Evolutionary conservation across 2,888 invertebrate genomes (phyloP).

Genomic region (Drosophila bunnanda): DNA sequence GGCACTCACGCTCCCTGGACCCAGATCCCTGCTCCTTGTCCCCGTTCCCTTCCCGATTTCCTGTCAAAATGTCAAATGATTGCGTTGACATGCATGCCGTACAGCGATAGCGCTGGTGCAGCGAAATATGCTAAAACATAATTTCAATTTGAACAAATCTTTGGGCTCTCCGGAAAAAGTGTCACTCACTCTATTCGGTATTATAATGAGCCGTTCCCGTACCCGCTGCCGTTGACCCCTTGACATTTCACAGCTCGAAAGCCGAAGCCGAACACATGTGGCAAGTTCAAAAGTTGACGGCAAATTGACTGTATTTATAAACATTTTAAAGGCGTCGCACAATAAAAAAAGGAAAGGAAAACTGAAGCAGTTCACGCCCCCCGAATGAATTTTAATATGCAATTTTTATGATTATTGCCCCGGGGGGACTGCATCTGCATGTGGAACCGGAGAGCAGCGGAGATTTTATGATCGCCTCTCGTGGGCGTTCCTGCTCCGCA

Average conservation of each 20-base stretch:
- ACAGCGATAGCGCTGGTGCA: conserved; percentile 38
- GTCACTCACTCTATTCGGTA: conserved; percentile 51
- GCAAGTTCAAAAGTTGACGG: conserved; percentile 76
- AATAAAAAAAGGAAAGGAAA: conserved; percentile 45
- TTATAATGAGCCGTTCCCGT: conserved; percentile 41
- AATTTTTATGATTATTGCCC: conserved; percentile 65
- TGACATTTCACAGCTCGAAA: conserved; percentile 58
- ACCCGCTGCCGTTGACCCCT: conserved; percentile 57
- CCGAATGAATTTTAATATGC: conserved; percentile 66
- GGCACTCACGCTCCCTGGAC: conserved; percentile 22
- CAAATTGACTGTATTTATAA: conserved; percentile 79
- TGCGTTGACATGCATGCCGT: conserved; percentile 66
- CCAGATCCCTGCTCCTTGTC: background rate
- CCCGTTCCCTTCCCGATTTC: conserved; percentile 9
- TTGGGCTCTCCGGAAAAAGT: conserved; percentile 38
- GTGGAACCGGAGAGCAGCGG: conserved; percentile 28
- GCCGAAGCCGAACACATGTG: conserved; percentile 66
- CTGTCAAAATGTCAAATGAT: conserved; percentile 79
- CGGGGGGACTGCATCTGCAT: conserved; percentile 23
- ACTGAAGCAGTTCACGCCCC: conserved; percentile 52
- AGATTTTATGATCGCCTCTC: conserved; percentile 51
- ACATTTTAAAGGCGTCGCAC: conserved; percentile 61
- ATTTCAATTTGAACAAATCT: conserved; percentile 36
- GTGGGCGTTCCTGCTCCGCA: conserved; percentile 46
- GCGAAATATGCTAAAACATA: conserved; percentile 44